Evolutionary conservation across 92 coral and sea anemone species (phyloP), one percentile per base, ranked within the genome.

Genomic region (Porites divaricata): DNA sequence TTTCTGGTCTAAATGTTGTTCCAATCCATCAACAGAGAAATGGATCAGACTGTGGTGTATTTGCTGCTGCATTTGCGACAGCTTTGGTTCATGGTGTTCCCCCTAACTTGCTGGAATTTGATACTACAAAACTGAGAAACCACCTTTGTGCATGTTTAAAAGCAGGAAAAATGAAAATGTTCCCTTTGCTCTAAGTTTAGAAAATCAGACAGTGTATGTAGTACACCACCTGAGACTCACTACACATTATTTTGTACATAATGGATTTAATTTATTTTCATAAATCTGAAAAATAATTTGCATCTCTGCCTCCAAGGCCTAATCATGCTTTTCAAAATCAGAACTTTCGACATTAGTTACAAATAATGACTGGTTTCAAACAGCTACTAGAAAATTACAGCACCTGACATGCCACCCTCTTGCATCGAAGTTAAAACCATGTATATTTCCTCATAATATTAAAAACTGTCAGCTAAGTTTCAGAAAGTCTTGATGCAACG

Each of bases 21-120:
- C 81, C 81, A 28, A 79, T 88, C 49, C 88, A 88, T 48, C 91
- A 88, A 70, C 91, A 82, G 66, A 74, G 57, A 74, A 88, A 88
- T 88, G 83, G 78, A 59, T 62, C 67, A 23, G 91, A 88, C 72
- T 88, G 87, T 68, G 87, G 91, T 70, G 90, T 80, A 24, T 80
- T 87, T 62, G 71, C 86, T 24, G 53, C 67, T 72, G 86, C 87
- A 20, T 86, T 80, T 80, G 90, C 90, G 24, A 80, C 90, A 69
- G 62, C 24, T 62, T 74, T 74, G 79, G 63, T 74, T 74, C 63
- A 50, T 51, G 62, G 48, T 51, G 13, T 56, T 56, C 14, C 8
- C 61, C n/a, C n/a, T n/a, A n/a, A n/a, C n/a, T n/a, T n/a, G n/a
- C n/a, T n/a, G n/a, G n/a, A n/a, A n/a, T n/a, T n/a, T n/a, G n/a